phyloP scores from a whole-genome alignment of 2,113 vertebrate genomes.

The Cebidichthys violaceus region DNA sequence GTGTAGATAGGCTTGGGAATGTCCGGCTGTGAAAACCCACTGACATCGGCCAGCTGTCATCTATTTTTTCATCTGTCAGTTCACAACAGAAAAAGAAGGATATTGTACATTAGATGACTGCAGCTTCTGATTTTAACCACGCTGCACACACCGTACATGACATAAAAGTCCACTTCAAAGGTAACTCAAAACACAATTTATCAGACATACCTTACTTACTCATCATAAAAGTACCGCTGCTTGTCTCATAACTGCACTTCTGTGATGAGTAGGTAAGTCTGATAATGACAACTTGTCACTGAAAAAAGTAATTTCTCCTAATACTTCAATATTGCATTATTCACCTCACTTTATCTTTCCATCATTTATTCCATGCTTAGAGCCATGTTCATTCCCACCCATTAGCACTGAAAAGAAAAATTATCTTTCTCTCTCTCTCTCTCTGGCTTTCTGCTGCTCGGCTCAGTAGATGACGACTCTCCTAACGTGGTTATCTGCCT shows the following conservation, averaged over 20 bases:
- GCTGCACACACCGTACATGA: constrained; percentile 5
- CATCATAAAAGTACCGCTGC: constrained; percentile 51
- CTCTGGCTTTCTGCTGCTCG: constrained; percentile 12
- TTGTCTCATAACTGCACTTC: constrained; percentile 4
- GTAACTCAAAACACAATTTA: constrained; percentile 51
- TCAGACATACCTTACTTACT: constrained; percentile 45
- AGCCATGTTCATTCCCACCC: constrained; percentile 46
- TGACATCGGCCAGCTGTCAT: constrained; percentile 45
- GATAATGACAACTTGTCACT: constrained; percentile 6
- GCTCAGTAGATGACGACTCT: constrained; percentile 48
- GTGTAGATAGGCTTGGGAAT: constrained; percentile 49
- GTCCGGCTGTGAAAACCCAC: constrained; percentile 52
- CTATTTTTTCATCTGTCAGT: constrained; percentile 50
- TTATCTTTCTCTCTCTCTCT: constrained; percentile 1
- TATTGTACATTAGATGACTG: neutral
- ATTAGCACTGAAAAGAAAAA: constrained; percentile 37
- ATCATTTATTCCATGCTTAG: constrained; percentile 49
- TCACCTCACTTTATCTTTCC: constrained; percentile 52
- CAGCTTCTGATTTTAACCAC: constrained; percentile 11
- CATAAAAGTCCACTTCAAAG: constrained; percentile 54
- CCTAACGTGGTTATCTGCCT: constrained; percentile 42
- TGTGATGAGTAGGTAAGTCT: neutral
- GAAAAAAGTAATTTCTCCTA: constrained; percentile 48
- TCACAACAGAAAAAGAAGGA: constrained; percentile 6
- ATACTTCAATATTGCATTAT: constrained; percentile 60